Conservation (phyloP, 30 jellyfish, hydroid and myxozoan genomes). For the Aurelia sp. region DNA sequence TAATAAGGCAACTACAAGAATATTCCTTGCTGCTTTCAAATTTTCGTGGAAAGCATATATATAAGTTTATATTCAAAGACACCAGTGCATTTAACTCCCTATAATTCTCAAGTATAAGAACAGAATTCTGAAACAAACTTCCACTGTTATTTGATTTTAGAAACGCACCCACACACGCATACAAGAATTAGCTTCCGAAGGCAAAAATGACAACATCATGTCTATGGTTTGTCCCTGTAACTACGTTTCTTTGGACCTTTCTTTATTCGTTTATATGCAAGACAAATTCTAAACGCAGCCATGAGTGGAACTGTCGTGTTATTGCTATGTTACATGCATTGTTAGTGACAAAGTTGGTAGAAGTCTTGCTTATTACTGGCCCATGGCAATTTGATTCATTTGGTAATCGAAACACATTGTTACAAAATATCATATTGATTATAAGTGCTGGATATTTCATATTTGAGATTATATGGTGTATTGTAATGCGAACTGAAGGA, state of each 20-base stretch:
- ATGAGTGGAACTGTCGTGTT: constrained; percentile 84
- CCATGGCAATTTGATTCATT: constrained; percentile 85
- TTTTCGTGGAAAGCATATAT: too few species aligned
- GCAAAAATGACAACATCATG: neutral
- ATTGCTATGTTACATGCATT: constrained; percentile 81
- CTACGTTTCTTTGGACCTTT: constrained; percentile 48
- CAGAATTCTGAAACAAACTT: too few species aligned
- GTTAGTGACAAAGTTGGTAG: constrained; percentile 44
- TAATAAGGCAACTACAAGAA: too few species aligned
- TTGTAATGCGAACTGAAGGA: constrained; percentile 85
- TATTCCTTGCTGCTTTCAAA: too few species aligned
- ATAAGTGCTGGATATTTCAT: constrained; percentile 83
- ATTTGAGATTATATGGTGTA: constrained; percentile 81
- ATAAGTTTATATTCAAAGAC: too few species aligned
- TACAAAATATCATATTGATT: constrained; percentile 36
- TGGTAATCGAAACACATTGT: constrained; percentile 66
- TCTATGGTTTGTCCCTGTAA: constrained; percentile 11
- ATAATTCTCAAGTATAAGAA: too few species aligned
- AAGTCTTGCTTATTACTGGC: constrained; percentile 41
- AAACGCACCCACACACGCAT: too few species aligned
- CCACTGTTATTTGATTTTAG: too few species aligned
- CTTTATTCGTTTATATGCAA: constrained; percentile 33
- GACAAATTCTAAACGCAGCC: constrained; percentile 4
- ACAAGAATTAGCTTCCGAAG: neutral
- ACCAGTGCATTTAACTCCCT: too few species aligned